Evolutionary conservation across 2,113 vertebrate genomes (phyloP), one percentile per base, ranked within the genome.

Genomic region (Poecilia latipinna): DNA sequence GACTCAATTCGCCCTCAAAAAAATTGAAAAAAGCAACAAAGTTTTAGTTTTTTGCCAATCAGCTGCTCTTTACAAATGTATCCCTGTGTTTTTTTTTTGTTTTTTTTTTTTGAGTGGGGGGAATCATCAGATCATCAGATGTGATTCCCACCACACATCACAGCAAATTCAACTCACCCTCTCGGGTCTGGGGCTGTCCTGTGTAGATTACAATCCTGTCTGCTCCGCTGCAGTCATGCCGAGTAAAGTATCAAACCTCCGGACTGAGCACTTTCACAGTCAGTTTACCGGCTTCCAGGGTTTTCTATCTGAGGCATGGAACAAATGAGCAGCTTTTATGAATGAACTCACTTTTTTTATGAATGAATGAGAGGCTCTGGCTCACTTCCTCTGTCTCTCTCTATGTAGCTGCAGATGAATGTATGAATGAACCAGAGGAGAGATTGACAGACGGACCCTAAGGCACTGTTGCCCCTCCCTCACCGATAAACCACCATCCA

Each of bases 381-480:
- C 82, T 82, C 82, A 79, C 76, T 82, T 73, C 82, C 79, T 75
- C 76, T 61, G 65, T 76, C 70, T 78, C 74, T 79, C 72, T 84
- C 77, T 92, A 73, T 87, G 85, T 93, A 77, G 90, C 90, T 91
- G 94, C 95, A 93, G 91, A 94, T 93, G 92, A 94, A 94, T 93
- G 94, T 91, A 93, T 96, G 96, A 97, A 96, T 96, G 96, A 92
- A 96, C 94, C 94, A 75, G 88, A 91, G 94, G 93, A 93, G 91
- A 92, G 95, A 95, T 94, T 95, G 96, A 96, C 95, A 92, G 94
- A 93, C 90, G 78, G 75, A 92, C 94, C 93, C 94, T 82, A 85
- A 89, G 90, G 28, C 91, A 79, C 79, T 66, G 83, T 79, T 70
- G 68, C 84, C 80, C 87, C 85, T 78, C 87, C 84, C 86, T 82